Evolutionary conservation across 2,888 invertebrate species (phyloP).

Genomic region (Nephrotoma flavescens): DNA sequence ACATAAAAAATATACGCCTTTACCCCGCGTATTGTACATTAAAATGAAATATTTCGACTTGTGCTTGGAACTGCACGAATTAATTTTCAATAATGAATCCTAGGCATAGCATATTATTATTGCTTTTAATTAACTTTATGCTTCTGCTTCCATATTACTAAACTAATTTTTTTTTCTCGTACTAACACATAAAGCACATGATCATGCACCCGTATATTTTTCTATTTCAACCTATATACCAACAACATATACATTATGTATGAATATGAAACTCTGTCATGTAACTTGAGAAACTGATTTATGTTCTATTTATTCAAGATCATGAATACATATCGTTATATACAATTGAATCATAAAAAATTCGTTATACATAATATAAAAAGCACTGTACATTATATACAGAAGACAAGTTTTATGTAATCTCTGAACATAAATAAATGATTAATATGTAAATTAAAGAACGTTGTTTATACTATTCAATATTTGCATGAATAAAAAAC

Average conservation of each 20-base stretch:
- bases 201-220: not conserved
- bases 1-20: too few relatives aligned
- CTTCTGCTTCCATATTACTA: not conserved
- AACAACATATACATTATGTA: not conserved
- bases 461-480: not conserved
- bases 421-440: not conserved
- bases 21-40: too few relatives aligned
- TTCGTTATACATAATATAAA: not conserved
- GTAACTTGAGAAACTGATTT: not conserved
- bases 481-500: not conserved
- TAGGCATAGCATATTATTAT: not conserved
- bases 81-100: not conserved
- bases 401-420: not conserved
- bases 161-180: not conserved
- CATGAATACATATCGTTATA: not conserved
- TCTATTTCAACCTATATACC: not conserved
- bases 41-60: too few relatives aligned
- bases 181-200: not conserved
- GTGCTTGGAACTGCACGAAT: too few relatives aligned
- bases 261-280: not conserved
- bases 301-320: not conserved
- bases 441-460: not conserved
- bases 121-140: not conserved
- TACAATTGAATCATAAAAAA: too few relatives aligned
- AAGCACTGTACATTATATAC: not conserved